phyloP scores from a whole-genome alignment of 1,140 invertebrate species.

The Eupeodes corollae region DNA sequence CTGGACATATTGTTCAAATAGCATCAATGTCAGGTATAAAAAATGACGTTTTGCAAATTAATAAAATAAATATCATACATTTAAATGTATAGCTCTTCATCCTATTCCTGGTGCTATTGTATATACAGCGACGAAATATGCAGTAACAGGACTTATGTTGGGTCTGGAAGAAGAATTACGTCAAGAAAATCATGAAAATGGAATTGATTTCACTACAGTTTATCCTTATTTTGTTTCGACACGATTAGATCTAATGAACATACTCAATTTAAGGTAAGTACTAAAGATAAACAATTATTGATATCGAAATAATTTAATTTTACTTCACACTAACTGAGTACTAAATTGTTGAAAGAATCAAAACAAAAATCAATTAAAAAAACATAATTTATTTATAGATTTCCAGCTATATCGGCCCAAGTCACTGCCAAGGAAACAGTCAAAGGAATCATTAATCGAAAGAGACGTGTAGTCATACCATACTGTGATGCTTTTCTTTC shows the following conservation, averaged over 20 bases:
- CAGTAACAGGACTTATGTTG: conserved; percentile 32
- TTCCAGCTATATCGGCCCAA: too few relatives aligned
- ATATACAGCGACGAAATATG: conserved; percentile 34
- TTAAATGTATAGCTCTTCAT: conserved; percentile 15
- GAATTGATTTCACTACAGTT: background rate
- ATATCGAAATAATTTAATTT: too few relatives aligned
- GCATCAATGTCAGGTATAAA: conserved; percentile 30
- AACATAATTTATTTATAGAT: too few relatives aligned
- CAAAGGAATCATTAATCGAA: too few relatives aligned
- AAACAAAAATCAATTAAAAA: too few relatives aligned
- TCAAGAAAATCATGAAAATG: background rate
- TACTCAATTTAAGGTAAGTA: background rate
- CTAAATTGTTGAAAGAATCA: too few relatives aligned
- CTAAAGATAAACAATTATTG: too few relatives aligned
- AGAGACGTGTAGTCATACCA: too few relatives aligned
- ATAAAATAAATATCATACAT: background rate
- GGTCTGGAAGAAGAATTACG: conserved; percentile 25
- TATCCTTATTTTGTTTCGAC: conserved; percentile 4
- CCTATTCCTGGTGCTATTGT: conserved; percentile 29
- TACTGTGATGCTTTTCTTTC: too few relatives aligned
- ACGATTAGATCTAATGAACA: background rate
- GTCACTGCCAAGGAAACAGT: too few relatives aligned
- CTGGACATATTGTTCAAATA: conserved; percentile 29
- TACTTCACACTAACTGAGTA: too few relatives aligned
- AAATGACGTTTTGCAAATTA: background rate